A percentile compares a stretch with the other conserved stretches of the same genome.
phyloP scores from a whole-genome alignment of 2,113 vertebrate species.

The Leucopsar rothschildi region DNA sequence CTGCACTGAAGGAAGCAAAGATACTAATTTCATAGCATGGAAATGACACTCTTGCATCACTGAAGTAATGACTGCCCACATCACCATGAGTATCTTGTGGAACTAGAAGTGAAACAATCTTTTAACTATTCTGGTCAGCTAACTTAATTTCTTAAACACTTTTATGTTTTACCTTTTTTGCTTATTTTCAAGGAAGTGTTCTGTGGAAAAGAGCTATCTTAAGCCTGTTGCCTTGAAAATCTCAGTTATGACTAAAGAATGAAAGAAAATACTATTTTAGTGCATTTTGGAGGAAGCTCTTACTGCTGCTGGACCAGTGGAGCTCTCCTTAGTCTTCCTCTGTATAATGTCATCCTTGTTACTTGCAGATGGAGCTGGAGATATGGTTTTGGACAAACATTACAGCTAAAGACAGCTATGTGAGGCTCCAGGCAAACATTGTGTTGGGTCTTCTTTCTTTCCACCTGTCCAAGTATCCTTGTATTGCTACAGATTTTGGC shows the following conservation, averaged over 20 bases:
- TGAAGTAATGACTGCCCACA: neutral
- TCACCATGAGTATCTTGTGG: accelerated
- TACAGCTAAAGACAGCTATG: neutral
- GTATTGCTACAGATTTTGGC: neutral
- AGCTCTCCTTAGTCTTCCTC: neutral
- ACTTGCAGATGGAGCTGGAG: neutral
- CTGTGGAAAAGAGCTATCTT: neutral
- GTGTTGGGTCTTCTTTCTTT: neutral
- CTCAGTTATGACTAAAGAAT: neutral
- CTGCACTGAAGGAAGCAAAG: neutral
- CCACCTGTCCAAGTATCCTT: neutral
- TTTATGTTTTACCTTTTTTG: neutral
- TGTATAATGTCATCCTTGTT: neutral
- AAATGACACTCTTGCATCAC: neutral
- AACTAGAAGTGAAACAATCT: neutral
- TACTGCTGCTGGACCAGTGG: accelerated
- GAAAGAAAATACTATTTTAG: neutral
- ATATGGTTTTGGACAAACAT: neutral
- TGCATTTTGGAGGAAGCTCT: neutral
- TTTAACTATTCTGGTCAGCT: neutral
- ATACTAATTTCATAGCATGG: neutral
- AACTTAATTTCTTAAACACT: neutral
- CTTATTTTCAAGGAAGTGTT: neutral
- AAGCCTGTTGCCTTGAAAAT: neutral
- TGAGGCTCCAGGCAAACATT: neutral